A percentile compares a stretch with the other conserved stretches of the same genome.
Conservation (phyloP, 2,113 vertebrate species). For the Serilophus lunatus region DNA sequence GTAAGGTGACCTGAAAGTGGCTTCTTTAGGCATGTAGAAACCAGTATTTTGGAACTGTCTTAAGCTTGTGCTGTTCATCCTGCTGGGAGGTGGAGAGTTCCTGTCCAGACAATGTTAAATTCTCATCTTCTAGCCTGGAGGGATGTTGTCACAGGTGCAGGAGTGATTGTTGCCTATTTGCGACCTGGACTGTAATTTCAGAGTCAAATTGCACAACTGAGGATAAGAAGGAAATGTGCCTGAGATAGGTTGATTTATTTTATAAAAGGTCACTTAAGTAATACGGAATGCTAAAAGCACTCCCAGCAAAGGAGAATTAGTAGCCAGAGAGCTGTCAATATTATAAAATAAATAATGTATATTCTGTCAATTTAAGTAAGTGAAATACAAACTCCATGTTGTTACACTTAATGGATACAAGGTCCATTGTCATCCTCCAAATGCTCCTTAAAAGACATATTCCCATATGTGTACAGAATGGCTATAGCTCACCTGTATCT, state of each 20-base stretch:
- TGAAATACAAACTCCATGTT: not conserved
- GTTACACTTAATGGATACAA: not conserved
- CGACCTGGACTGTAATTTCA: not conserved
- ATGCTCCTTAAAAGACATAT: not conserved
- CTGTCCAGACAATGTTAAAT: not conserved
- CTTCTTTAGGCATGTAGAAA: constrained; percentile 4
- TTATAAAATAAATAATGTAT: not conserved
- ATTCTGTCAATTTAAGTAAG: not conserved
- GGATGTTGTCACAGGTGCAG: constrained; percentile 37
- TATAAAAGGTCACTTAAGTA: not conserved
- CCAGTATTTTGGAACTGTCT: not conserved
- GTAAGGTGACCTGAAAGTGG: not conserved
- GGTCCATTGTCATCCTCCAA: not conserved
- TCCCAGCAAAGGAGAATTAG: not conserved
- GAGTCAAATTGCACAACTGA: not conserved
- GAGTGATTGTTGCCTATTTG: not conserved
- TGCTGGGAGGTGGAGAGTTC: not conserved
- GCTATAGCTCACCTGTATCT: not conserved
- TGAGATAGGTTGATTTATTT: constrained; percentile 13
- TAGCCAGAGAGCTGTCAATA: not conserved
- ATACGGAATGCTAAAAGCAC: constrained; percentile 9
- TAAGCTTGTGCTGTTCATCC: not conserved
- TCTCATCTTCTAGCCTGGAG: constrained; percentile 14
- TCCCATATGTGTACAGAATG: not conserved
- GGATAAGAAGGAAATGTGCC: not conserved